A percentile compares a stretch with the other conserved stretches of the same genome.
phyloP scores from a whole-genome alignment of 2,113 vertebrate species.

The Delphinapterus leucas region DNA sequence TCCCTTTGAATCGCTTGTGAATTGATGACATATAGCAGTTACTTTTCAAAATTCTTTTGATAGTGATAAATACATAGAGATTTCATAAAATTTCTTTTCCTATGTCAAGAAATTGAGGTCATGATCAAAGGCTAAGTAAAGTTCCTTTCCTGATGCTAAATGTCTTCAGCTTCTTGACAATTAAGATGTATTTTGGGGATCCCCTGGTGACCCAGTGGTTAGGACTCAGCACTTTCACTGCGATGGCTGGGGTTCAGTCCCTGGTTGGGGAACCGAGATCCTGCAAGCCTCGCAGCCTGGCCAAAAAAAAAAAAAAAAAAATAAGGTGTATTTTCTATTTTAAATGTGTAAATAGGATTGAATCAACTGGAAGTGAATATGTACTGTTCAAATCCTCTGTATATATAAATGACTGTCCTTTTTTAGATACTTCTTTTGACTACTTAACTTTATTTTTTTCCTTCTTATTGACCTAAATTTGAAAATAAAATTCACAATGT shows the following conservation, averaged over 20 bases:
- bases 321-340: background rate
- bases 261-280: no score
- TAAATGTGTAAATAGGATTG: conserved; percentile 15
- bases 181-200: background rate
- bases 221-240: no score
- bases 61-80: conserved; percentile 58
- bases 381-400: background rate
- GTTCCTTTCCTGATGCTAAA: conserved; percentile 31
- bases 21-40: background rate
- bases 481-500: conserved; percentile 52
- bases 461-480: conserved; percentile 26
- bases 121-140: background rate
- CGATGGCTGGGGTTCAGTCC: no score
- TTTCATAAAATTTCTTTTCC: conserved; percentile 68
- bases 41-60: conserved; percentile 30
- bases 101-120: conserved; percentile 53
- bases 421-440: conserved; percentile 16
- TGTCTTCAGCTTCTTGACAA: background rate
- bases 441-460: conserved; percentile 47
- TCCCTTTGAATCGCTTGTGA: background rate
- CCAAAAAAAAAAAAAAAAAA: no score
- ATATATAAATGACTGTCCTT: background rate
- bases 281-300: no score
- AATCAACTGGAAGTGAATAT: conserved; percentile 7
- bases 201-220: no score